Evolutionary conservation across 2,797 vertebrate species (phyloP), one percentile per base, ranked within the genome.

Genomic region (Melanotaenia pygmaea): DNA sequence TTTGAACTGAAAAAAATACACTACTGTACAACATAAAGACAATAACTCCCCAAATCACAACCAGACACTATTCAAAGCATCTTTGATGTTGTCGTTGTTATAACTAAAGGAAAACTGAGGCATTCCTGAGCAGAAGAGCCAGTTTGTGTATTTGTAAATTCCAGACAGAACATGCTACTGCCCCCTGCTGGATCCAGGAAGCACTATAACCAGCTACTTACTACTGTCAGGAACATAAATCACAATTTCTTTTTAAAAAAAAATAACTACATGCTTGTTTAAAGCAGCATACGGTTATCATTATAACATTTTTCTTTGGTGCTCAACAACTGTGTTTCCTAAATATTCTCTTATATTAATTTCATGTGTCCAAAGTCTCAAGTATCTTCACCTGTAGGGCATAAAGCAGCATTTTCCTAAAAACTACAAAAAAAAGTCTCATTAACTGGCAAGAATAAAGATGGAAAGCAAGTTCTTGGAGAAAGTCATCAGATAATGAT

Each of bases 121-220:
- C 40, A 65, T 50, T 56, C 59, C 38, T 63, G 28, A 60, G 54
- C 28, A 11, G 66, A 14, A 43, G 64, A 59, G 45, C 14, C 35
- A 22, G 34, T 65, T 59, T 64, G 53, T 59, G 28, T 69, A 38
- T 60, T 66, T 76, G 32, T 34, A 34, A 34, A 34, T 34, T 8
- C 32, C 32, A 34, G 56, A 80, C 56, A 64, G 83, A 73, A 85
- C 38, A 51, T 76, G 76, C 74, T 86, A 85, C 87, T 90, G 85
- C 90, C 92, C 81, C 70, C 92, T 84, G 45, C 78, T 87, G 90
- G 83, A 81, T 20, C 30, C 7, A 56, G 2, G 54, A 34, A 53
- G 34, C n/a, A 50, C 26, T 7, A 14, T 14, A 24, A 54, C 30
- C 13, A 24, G 45, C 3, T 22, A 45, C 10, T 22, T 22, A 22